phyloP scores from a whole-genome alignment of 2,888 invertebrate species.

The Scaptomyza flava region DNA sequence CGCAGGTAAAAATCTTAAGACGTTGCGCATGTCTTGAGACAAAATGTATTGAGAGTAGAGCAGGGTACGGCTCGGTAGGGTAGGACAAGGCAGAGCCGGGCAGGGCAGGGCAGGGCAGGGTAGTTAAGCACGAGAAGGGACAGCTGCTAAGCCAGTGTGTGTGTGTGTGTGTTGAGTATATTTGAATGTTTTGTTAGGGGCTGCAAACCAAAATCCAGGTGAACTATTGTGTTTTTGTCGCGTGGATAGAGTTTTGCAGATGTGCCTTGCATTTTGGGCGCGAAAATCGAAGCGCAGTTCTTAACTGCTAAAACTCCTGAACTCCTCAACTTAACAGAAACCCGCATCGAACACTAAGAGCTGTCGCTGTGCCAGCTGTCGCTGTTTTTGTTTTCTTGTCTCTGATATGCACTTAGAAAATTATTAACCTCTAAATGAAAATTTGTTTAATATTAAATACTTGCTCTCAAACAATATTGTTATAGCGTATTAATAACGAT shows the following conservation, averaged over 20 bases:
- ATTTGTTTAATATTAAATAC: background rate
- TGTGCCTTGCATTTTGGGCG: constrained; percentile 70
- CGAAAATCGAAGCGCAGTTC: constrained; percentile 54
- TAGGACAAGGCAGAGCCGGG: background rate
- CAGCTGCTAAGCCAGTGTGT: constrained; percentile 63
- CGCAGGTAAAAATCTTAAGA: constrained; percentile 69
- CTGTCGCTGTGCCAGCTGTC: constrained; percentile 61
- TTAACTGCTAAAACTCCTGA: constrained; percentile 1
- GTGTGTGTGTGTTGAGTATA: background rate
- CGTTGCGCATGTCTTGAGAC: constrained; percentile 79
- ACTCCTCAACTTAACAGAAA: constrained; percentile 16
- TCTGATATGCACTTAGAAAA: background rate
- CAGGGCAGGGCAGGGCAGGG: constrained; percentile 12
- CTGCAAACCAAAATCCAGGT: constrained; percentile 76
- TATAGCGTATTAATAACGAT: no score
- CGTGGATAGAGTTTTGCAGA: constrained; percentile 61
- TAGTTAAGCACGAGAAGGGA: constrained; percentile 42
- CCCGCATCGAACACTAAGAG: constrained; percentile 18
- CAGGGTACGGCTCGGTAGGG: constrained; percentile 2
- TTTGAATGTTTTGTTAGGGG: constrained; percentile 54
- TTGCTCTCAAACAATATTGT: no score
- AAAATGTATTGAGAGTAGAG: constrained; percentile 24
- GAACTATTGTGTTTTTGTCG: constrained; percentile 75
- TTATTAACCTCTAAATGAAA: background rate
- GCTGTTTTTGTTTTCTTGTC: constrained; percentile 29